Conservation (phyloP, 92 coral and sea anemone genomes). For the Hydrozoanthus gracilis region DNA sequence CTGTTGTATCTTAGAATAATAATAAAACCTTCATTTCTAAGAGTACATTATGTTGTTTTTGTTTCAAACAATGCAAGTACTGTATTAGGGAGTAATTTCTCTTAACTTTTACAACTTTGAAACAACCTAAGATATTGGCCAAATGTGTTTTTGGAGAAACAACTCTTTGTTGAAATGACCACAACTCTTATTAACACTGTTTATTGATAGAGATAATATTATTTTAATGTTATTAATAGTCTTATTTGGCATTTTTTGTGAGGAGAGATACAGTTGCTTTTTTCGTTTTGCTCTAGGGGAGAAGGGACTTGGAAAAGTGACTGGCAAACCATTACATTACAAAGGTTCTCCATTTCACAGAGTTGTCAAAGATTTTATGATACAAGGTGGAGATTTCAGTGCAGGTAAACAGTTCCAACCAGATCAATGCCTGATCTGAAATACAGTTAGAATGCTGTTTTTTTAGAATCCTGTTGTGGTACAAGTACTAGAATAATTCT, state of each 20-base stretch:
- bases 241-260: background rate
- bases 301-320: slow-evolving; percentile 84
- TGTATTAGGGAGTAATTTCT: slow-evolving; percentile 8
- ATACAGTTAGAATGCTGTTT: no score
- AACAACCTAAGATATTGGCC: no score
- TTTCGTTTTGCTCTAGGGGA: slow-evolving; percentile 68
- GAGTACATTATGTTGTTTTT: background rate
- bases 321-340: slow-evolving; percentile 92
- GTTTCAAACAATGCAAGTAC: slow-evolving; percentile 15
- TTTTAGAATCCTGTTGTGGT: no score
- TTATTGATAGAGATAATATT: no score
- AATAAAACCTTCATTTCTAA: background rate
- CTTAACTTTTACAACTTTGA: background rate
- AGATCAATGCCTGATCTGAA: no score
- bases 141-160: no score
- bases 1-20: background rate
- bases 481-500: no score
- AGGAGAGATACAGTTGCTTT: background rate
- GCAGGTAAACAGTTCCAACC: slow-evolving; percentile 63
- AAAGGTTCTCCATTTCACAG: slow-evolving; percentile 98
- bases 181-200: no score
- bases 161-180: no score
- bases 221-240: no score
- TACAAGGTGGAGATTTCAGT: slow-evolving; percentile 98
- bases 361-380: slow-evolving; percentile 94